Base-by-base conservation (phyloP, 2,888 invertebrate genomes). In the Phyllotreta cruciferae region DNA sequence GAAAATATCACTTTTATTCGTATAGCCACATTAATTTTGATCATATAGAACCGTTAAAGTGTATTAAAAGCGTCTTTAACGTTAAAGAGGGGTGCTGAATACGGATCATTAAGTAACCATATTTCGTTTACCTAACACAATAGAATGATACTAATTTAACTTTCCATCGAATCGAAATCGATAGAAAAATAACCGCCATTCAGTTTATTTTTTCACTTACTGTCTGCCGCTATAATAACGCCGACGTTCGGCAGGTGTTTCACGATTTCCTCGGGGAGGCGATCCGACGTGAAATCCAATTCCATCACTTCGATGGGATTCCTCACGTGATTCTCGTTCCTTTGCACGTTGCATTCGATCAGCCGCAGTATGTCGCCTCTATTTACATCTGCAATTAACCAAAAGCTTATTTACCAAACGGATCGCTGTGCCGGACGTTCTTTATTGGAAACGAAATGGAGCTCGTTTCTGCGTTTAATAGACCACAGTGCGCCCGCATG, bases 161-260 rank as follows among this genome's bases (percentile, higher is more conserved):
- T 41, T 1, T 41, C n/a, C 10, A 41, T 34, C 6, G 9, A 50
- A 34, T n/a, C 35, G 35, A 9, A 50, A 50, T 10, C 7, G 35
- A 50, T 7, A 50, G 3, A 14, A 36, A 49, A 50, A 3, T 13
- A 34, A 6, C 14, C 36, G 9, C 13, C 10, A 7, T 52, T 35
- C 10, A 11, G 13, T 11, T 49, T 55, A 10, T 8, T 50, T 36
- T 50, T 50, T 50, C 7, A 78, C 83, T 80, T 83, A 92, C 93
- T 92, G 85, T 94, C 94, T 35, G 93, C 94, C 62, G 93, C 93
- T 71, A 94, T 82, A 63, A 94, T 83, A 37, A 92, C 81, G 68
- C 89, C 85, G 3, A 87, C 85, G 13, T 84, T 79, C 62, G 85
- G 82, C 60, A 92, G 82, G 71, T 85, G 85, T 11, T 82, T 77